phyloP scores from a whole-genome alignment of 1,140 invertebrate species.

The Lethrus apterus region DNA sequence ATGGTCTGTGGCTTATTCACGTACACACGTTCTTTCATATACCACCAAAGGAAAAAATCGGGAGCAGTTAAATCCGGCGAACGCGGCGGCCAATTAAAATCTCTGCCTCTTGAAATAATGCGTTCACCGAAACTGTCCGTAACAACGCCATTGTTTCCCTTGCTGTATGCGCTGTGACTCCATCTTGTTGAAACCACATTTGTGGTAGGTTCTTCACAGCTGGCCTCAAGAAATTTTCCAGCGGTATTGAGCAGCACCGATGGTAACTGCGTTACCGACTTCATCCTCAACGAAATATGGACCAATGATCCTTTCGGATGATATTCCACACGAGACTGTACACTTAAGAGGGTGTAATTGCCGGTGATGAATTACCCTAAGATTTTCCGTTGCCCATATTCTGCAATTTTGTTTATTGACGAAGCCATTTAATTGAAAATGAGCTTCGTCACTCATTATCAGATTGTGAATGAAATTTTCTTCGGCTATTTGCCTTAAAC shows the following conservation, averaged over 20 bases:
- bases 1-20: no score
- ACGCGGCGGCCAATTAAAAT: no score
- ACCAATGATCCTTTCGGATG: conserved; percentile 14
- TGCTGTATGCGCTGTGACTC: conserved; percentile 22
- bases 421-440: conserved; percentile 9
- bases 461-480: no score
- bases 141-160: conserved; percentile 18
- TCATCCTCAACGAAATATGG: conserved; percentile 19
- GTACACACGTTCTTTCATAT: no score
- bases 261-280: conserved; percentile 1
- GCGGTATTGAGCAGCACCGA: no score
- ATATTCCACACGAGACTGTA: conserved; percentile 16
- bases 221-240: conserved; percentile 19
- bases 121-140: no score
- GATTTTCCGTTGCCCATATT: conserved; percentile 16
- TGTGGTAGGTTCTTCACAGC: conserved; percentile 15
- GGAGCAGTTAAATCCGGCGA: no score
- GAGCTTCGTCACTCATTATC: conserved; percentile 1
- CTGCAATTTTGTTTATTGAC: conserved; percentile 4
- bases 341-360: conserved; percentile 9
- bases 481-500: no score
- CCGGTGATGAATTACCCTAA: conserved; percentile 11
- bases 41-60: no score
- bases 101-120: no score
- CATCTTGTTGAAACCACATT: conserved; percentile 25